Base-by-base conservation (phyloP, 2,113 vertebrate species). In the Ariopsis seemanni region DNA sequence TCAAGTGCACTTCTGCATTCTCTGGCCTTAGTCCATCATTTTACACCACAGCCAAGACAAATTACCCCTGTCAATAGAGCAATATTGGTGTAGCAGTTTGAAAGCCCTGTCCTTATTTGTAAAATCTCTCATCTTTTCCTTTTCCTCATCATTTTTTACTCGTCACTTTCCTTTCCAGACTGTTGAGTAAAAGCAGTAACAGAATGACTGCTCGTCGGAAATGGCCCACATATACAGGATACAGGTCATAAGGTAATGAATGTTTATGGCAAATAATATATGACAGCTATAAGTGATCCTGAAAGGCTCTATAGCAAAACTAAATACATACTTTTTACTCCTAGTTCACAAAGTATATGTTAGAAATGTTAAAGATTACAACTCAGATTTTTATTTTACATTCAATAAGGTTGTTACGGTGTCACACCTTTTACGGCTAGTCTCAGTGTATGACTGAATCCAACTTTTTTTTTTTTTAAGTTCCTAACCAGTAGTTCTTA, bases 31-130 rank as follows among this genome's bases (percentile, higher is more conserved):
- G 78, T 86, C 50, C 14, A 65, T 86, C 63, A 86, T 65, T 65
- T 78, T 22, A n/a, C 34, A 65, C 25, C 72, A 74, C 12, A 65
- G 57, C 60, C 7, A 17, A 87, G 52, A 86, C 53, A 63, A 65
- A 87, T 82, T 81, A 65, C 30, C 18, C 48, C 69, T 84, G 82
- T 81, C 55, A n/a, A 84, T 75, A 82, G 69, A 52, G 86, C 48
- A 81, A 82, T 57, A 80, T 62, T 60, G 79, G 55, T 11, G 9
- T 30, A 57, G 60, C 48, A 67, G 27, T 52, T n/a, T 71, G 30
- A 65, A 81, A 57, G 53, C 63, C 27, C 52, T 52, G n/a, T 18
- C 11, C 11, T 52, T 82, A 77, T 85, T 82, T 89, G 34, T 82
- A 69, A 85, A 81, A 80, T 58, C 69, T 83, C 74, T 78, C 74